Conservation (phyloP, 2,113 vertebrate genomes). For the Toxotes jaculatrix region DNA sequence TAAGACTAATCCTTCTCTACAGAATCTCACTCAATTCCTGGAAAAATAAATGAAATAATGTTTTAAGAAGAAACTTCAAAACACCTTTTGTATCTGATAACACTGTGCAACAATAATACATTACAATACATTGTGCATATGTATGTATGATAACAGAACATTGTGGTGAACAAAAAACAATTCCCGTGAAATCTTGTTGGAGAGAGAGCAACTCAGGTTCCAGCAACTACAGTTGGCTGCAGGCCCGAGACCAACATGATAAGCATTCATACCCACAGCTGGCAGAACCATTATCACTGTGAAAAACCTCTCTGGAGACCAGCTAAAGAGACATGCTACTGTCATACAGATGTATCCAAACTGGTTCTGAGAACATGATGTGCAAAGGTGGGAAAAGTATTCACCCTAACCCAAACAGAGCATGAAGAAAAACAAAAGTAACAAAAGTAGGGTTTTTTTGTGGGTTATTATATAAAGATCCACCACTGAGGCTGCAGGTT, state of each 20-base stretch:
- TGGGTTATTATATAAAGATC: neutral
- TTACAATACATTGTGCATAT: conserved; percentile 1
- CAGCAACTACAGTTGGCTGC: conserved; percentile 51
- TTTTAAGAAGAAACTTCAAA: neutral
- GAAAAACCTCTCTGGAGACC: conserved; percentile 45
- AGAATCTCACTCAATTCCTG: neutral
- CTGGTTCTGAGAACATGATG: neutral
- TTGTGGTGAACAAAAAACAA: conserved; percentile 44
- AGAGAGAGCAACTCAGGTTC: conserved; percentile 53
- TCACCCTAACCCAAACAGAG: neutral
- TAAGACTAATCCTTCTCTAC: neutral
- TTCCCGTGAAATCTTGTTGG: conserved; percentile 50
- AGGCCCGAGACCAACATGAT: conserved; percentile 54
- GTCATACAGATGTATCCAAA: conserved; percentile 35
- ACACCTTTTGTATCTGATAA: conserved; percentile 24
- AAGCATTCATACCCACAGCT: conserved; percentile 64
- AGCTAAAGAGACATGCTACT: conserved; percentile 38
- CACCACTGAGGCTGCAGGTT: neutral
- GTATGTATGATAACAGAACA: conserved; percentile 38
- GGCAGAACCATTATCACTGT: conserved; percentile 58
- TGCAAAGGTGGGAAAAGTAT: conserved; percentile 1
- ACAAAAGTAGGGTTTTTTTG: conserved; percentile 7
- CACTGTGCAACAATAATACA: neutral
- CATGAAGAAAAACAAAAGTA: neutral
- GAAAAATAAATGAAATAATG: neutral